These are phyloP conservation scores for Motacilla alba DNA, from an alignment of 2,113 vertebrate species.

Conservation along the genomic window DNA sequence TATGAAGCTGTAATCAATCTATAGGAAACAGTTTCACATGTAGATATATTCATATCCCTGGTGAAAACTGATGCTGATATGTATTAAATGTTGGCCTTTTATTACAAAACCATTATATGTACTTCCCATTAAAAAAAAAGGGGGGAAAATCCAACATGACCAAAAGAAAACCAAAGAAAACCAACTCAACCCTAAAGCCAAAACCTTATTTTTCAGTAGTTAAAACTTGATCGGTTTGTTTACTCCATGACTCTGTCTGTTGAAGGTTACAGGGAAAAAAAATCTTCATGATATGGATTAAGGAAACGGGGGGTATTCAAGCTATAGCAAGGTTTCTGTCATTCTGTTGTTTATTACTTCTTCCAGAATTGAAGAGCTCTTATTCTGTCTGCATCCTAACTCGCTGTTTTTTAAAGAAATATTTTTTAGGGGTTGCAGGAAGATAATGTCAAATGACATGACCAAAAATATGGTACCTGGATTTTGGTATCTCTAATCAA, in stretches of 20 bases:
- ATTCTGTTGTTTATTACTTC: not conserved
- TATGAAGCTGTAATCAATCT: not conserved
- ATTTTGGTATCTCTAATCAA: not conserved
- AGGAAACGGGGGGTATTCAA: not conserved
- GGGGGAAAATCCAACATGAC: not conserved
- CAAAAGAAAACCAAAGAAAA: not conserved
- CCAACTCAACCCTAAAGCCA: not conserved
- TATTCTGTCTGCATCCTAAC: not conserved
- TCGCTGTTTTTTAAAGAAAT: not conserved
- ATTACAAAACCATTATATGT: not conserved
- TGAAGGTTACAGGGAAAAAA: not conserved
- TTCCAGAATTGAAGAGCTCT: not conserved
- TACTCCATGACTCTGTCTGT: not conserved
- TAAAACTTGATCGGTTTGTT: not conserved
- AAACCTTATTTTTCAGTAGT: not conserved
- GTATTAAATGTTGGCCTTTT: not conserved
- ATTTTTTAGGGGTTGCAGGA: fast-evolving
- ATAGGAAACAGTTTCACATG: not conserved
- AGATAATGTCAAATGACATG: not conserved
- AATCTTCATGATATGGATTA: not conserved
- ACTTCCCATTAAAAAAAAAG: not conserved
- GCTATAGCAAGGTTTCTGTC: not conserved
- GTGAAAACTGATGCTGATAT: not conserved
- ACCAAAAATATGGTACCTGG: not conserved
- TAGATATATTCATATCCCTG: not conserved